Conservation (phyloP, 2,888 invertebrate species). For the Alitta virens region DNA sequence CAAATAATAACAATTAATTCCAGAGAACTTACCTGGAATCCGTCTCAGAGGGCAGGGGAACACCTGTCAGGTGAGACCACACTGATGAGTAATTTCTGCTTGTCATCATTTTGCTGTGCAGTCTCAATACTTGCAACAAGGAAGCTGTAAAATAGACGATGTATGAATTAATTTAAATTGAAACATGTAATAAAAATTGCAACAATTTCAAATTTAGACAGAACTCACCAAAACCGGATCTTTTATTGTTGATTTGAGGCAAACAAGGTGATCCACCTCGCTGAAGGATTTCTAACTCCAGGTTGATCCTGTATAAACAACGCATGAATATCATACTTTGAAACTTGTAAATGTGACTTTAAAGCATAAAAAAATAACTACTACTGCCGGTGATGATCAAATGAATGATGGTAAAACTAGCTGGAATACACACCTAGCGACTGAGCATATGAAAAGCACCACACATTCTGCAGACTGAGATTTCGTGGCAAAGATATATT, state of each 20-base stretch:
- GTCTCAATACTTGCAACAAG: constrained; percentile 80
- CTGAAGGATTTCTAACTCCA: constrained; percentile 84
- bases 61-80: constrained; percentile 55
- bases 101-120: constrained; percentile 76
- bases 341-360: too few species aligned
- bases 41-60: constrained; percentile 30
- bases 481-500: constrained; percentile 67
- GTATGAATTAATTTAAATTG: background rate
- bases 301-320: constrained; percentile 78
- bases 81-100: constrained; percentile 49
- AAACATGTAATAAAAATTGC: too few species aligned
- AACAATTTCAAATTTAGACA: too few species aligned
- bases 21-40: constrained; percentile 33
- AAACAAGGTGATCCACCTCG: constrained; percentile 54
- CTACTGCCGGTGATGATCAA: too few species aligned
- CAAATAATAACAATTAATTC: background rate
- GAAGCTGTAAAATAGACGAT: constrained; percentile 70
- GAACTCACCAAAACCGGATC: constrained; percentile 21
- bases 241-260: constrained; percentile 6
- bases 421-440: constrained; percentile 53
- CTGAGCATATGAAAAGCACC: constrained; percentile 71
- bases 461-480: constrained; percentile 71
- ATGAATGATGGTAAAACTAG: too few species aligned
- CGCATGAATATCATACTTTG: too few species aligned
- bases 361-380: too few species aligned